phyloP scores from a whole-genome alignment of 2,113 vertebrate genomes.

The Hippocampus guttulatus region DNA sequence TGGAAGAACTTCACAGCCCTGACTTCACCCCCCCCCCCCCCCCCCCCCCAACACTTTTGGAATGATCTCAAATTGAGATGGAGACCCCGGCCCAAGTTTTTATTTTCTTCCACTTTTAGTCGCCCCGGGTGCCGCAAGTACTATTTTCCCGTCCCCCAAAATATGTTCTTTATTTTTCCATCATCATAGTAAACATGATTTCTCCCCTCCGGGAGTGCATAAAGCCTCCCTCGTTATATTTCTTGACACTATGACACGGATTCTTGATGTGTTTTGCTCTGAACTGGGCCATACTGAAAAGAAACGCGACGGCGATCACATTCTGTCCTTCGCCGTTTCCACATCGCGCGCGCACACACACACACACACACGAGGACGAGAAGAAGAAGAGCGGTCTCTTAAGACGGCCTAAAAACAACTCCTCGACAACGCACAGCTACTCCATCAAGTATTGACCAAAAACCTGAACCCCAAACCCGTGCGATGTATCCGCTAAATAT shows the following conservation, averaged over 20 bases:
- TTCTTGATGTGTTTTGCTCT: slow-evolving; percentile 33
- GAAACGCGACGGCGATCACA: slow-evolving; percentile 24
- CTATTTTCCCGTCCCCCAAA: not conserved
- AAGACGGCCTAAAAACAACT: slow-evolving; percentile 68
- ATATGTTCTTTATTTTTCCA: not conserved
- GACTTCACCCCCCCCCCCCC: not conserved
- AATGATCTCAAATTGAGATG: not conserved
- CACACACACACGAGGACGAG: not conserved
- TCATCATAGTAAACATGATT: not conserved
- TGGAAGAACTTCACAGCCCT: not conserved
- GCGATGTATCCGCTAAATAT: slow-evolving; percentile 14
- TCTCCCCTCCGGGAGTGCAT: not conserved
- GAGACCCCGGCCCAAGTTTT: not conserved
- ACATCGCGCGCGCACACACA: not conserved
- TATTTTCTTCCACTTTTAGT: not conserved
- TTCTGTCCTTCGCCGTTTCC: slow-evolving; percentile 29
- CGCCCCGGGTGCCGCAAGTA: not conserved
- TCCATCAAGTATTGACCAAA: slow-evolving; percentile 67
- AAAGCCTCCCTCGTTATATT: slow-evolving; percentile 29
- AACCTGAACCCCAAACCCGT: slow-evolving; percentile 43
- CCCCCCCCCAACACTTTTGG: not conserved
- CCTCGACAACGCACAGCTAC: slow-evolving; percentile 37
- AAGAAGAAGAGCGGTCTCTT: slow-evolving; percentile 18
- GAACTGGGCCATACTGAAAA: slow-evolving; percentile 62
- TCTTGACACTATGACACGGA: slow-evolving; percentile 41